Evolutionary conservation across 2,888 invertebrate species (phyloP).

Genomic region (Caenorhabditis sp.): DNA sequence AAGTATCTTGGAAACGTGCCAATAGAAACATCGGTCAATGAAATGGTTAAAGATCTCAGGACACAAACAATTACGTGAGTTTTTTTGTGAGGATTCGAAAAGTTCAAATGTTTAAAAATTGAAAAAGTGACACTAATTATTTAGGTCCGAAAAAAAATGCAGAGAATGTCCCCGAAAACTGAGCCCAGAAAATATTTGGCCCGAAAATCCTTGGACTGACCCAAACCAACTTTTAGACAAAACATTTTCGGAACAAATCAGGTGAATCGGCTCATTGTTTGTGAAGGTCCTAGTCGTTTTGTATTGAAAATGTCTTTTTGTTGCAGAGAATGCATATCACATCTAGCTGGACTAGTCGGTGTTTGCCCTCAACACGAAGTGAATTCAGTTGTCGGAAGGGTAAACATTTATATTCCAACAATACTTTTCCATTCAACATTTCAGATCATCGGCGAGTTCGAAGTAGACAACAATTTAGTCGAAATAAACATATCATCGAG

Average conservation of each 20-base stretch:
- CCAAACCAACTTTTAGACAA: too few relatives aligned
- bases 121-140: too few relatives aligned
- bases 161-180: too few relatives aligned
- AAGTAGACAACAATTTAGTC: constrained; percentile 13
- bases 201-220: neutral
- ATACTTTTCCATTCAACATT: too few relatives aligned
- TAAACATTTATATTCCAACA: too few relatives aligned
- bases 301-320: too few relatives aligned
- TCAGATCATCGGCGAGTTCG: constrained; percentile 26
- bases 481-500: constrained; percentile 34
- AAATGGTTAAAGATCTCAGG: constrained; percentile 30
- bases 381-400: constrained; percentile 20
- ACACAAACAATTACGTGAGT: constrained; percentile 26
- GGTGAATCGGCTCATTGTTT: too few relatives aligned
- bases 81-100: neutral
- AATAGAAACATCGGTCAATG: constrained; percentile 28
- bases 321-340: constrained; percentile 35
- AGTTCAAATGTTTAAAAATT: neutral
- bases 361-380: constrained; percentile 1
- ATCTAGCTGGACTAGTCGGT: constrained; percentile 13
- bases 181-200: neutral
- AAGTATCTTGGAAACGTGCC: constrained; percentile 45
- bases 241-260: neutral
- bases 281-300: too few relatives aligned
- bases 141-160: too few relatives aligned